Conservation (phyloP, 2,888 invertebrate genomes). For the Folsomia manolachei region DNA sequence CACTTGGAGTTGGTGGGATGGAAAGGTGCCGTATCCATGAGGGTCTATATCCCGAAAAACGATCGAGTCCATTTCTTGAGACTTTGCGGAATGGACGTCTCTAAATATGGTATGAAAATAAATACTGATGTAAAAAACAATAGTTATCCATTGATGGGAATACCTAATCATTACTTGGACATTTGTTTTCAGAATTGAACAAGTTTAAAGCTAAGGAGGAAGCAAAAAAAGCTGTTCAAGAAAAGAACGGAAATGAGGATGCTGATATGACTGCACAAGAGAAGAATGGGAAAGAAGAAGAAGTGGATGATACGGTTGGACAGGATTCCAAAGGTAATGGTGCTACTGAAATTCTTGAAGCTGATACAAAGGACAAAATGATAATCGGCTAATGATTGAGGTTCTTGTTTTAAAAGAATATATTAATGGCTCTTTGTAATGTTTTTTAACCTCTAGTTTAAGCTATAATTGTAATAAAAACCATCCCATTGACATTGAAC, state of each 20-base stretch:
- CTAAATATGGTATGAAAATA: slow-evolving; percentile 65
- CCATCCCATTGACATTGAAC: no score
- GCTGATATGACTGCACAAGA: neutral
- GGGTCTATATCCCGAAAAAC: slow-evolving; percentile 81
- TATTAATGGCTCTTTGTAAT: no score
- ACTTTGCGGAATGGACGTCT: slow-evolving; percentile 78
- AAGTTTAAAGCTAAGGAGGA: neutral
- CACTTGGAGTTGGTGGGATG: slow-evolving; percentile 77
- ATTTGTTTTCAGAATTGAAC: no score
- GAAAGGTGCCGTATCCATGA: slow-evolving; percentile 80
- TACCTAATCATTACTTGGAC: no score
- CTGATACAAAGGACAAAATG: neutral
- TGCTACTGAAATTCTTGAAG: neutral
- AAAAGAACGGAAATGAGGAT: slow-evolving; percentile 1
- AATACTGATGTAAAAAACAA: no score
- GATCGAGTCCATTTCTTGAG: slow-evolving; percentile 84
- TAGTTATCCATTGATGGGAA: no score
- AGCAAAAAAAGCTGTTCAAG: neutral
- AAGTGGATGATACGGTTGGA: neutral
- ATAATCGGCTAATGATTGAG: neutral
- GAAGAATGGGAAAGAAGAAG: neutral
- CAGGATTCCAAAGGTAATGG: neutral
- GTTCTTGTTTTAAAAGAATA: neutral
- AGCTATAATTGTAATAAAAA: no score
- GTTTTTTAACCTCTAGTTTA: no score